Percentiles rank a stretch among this genome's conserved stretches.
Conservation (phyloP, 2,113 vertebrate species). For the Sigmodon hispidus region DNA sequence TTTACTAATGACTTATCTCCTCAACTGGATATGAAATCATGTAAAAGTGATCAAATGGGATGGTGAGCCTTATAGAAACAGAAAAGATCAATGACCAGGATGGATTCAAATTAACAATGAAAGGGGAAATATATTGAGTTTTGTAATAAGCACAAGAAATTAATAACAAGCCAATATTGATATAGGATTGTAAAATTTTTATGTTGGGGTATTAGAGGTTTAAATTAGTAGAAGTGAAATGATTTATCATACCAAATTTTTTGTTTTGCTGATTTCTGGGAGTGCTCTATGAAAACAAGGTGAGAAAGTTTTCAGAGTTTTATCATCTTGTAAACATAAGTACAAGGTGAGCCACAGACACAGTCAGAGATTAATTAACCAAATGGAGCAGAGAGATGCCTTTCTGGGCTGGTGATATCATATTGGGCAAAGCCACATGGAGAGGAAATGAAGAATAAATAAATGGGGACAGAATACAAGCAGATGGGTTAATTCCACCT, state of each 20-base stretch:
- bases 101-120: background rate
- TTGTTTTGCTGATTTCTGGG: background rate
- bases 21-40: conserved; percentile 8
- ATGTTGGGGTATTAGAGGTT: background rate
- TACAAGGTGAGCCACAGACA: conserved; percentile 72
- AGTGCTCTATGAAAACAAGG: background rate
- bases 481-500: conserved; percentile 63
- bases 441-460: conserved; percentile 56
- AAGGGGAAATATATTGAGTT: background rate
- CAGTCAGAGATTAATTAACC: conserved; percentile 75
- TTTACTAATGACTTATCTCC: background rate
- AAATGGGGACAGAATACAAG: conserved; percentile 47
- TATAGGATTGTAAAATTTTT: background rate
- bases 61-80: background rate
- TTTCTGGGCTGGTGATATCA: conserved; percentile 27
- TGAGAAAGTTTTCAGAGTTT: conserved; percentile 48
- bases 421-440: conserved; percentile 36
- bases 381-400: conserved; percentile 73
- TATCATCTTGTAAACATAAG: conserved; percentile 44
- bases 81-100: background rate
- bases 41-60: background rate
- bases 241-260: background rate
- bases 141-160: background rate
- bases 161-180: background rate
- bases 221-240: background rate